Conservation (phyloP, 2,888 invertebrate genomes). For the Scaeva pyrastri region DNA sequence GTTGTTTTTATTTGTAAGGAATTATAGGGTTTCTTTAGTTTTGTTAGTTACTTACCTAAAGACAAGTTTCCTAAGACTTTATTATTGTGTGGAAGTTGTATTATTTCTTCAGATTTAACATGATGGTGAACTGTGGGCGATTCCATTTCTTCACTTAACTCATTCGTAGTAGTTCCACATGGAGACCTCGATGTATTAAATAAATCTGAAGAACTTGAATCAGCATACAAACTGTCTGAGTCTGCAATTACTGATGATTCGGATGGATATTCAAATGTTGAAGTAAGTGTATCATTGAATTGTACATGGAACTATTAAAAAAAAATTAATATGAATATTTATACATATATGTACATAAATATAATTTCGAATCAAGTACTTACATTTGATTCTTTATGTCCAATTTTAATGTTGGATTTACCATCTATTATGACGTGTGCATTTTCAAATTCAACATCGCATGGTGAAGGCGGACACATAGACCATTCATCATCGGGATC, state of each 20-base stretch:
- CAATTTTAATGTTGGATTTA: constrained; percentile 90
- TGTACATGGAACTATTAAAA: constrained; percentile 90
- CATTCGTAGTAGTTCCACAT: constrained; percentile 35
- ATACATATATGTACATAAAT: too few relatives aligned
- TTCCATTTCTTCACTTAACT: constrained; percentile 68
- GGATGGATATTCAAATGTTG: constrained; percentile 96
- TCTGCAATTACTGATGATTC: constrained; percentile 92
- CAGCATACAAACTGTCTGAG: constrained; percentile 80
- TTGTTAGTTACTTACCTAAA: constrained; percentile 80
- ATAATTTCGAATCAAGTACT: constrained; percentile 75
- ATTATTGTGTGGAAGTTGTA: constrained; percentile 81
- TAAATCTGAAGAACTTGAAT: constrained; percentile 76
- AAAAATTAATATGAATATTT: too few relatives aligned
- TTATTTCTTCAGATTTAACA: constrained; percentile 82
- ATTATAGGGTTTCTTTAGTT: constrained; percentile 15
- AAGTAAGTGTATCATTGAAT: constrained; percentile 94
- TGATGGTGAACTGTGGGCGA: constrained; percentile 79
- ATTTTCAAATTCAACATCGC: constrained; percentile 93
- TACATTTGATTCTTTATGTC: constrained; percentile 83
- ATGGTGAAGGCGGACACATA: constrained; percentile 90
- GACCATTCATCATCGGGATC: constrained; percentile 87
- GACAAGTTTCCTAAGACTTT: constrained; percentile 83
- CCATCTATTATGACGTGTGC: constrained; percentile 96
- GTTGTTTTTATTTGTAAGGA: constrained; percentile 50
- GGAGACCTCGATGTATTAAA: constrained; percentile 71